Evolutionary conservation across 2,888 invertebrate species (phyloP), one percentile per base, ranked within the genome.

Genomic region (Itoplectis maculator): DNA sequence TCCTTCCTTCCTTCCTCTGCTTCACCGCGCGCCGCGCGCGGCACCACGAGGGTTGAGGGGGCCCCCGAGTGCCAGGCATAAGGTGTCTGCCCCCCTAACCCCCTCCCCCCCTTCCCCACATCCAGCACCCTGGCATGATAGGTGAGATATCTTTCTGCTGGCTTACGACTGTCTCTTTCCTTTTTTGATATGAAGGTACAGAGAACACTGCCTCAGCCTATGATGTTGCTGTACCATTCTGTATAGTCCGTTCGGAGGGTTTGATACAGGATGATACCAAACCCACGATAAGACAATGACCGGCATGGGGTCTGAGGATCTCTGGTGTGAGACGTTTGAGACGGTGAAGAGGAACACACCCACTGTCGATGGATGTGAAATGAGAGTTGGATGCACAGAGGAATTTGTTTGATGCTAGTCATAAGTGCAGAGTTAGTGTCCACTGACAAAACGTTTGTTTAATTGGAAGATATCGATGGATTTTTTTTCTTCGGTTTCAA

Each of bases 331-430:
- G n/a, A n/a, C 42, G 74, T 13, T 15, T 72, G 45, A 76, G 66
- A 68, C 40, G 69, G 56, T 56, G 23, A 69, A 79, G 77, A 73
- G 72, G 42, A 81, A 82, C 74, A 82, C 82, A 82, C 82, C 82
- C 82, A 82, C 72, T 9, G 15, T 35, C 35, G 59, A 35, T 42
- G 51, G 18, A 66, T 47, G 20, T 18, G 6, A 59, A 42, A 70
- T 29, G 42, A 66, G 51, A 76, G 63, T 69, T 23, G 56, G 18
- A 47, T 35, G 35, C 23, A 40, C 42, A 56, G 13, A 6, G 20
- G 70, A 70, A 70, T 70, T 70, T 15, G 56, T 70, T 42, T 56
- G 56, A 56, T 42, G 70, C 29, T 42, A 56, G 23, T 56, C 8
- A 37, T 42, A 5, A 56, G 56, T 4, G 29, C 40, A 29, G 29